Base-by-base conservation (phyloP, 1,140 invertebrate genomes). In the Nautilus pompilius region DNA sequence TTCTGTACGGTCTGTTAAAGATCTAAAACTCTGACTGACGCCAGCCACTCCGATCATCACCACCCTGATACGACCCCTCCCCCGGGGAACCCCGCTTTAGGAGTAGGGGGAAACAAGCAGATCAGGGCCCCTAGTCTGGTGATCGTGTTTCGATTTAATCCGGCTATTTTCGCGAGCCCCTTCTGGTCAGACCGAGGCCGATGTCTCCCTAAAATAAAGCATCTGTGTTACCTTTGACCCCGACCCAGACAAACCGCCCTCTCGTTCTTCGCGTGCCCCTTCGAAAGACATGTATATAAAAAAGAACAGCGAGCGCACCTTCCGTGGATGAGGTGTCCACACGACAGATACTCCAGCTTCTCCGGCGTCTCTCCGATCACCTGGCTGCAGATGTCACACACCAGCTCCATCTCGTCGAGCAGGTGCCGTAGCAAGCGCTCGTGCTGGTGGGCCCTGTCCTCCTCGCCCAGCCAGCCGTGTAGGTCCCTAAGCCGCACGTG, bases 271-370 rank as follows among this genome's bases (percentile, higher is more conserved):
- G n/a, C n/a, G n/a, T n/a, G n/a, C n/a, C n/a, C n/a, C n/a, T n/a
- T n/a, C n/a, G n/a, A n/a, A n/a, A n/a, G n/a, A n/a, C n/a, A n/a
- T n/a, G n/a, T n/a, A n/a, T n/a, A n/a, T n/a, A n/a, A n/a, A n/a
- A n/a, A n/a, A n/a, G n/a, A n/a, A n/a, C n/a, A n/a, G n/a, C 13
- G 3, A 46, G 24, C 29, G 59, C 22, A 75, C 74, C 71, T 70
- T 62, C 60, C 68, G 51, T 76, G 74, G 15, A 72, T 68, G 36
- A 73, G 69, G 62, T 76, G 74, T n/a, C 72, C 72, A 58, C 74
- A 76, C 3, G 55, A 53, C 2, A 76, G 58, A n/a, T 68, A 63
- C 33, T 69, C 66, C 26, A 76, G 45, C 17, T 66, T 68, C 46
- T 71, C 74, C 36, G 68, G 68, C 32, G 57, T 59, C 30, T 70